A percentile compares a stretch with the other conserved stretches of the same genome.
phyloP scores from a whole-genome alignment of 1,140 invertebrate species.

The Lerema accius region DNA sequence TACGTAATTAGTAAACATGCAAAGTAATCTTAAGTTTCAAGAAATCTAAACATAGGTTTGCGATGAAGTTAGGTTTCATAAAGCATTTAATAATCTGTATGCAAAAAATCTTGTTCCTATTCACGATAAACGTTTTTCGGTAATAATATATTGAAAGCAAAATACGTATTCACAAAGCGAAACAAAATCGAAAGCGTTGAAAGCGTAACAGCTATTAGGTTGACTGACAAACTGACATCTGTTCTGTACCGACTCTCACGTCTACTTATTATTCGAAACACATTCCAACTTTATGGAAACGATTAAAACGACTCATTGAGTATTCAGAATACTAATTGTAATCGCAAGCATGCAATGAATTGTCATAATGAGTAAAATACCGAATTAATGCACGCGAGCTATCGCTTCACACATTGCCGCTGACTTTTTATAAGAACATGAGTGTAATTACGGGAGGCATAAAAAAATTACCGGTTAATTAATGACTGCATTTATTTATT shows the following conservation, averaged over 20 bases:
- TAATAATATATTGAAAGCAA: constrained; percentile 3
- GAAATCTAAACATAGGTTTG: background rate
- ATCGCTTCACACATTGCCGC: constrained; percentile 60
- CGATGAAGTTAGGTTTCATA: background rate
- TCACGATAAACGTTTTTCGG: background rate
- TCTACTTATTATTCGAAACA: constrained; percentile 45
- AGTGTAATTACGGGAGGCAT: constrained; percentile 44
- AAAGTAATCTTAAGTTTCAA: too few species aligned
- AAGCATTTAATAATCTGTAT: background rate
- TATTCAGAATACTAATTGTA: constrained; percentile 70
- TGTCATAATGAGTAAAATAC: constrained; percentile 69
- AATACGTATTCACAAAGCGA: constrained; percentile 49
- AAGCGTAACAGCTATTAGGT: constrained; percentile 48
- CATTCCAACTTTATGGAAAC: constrained; percentile 70
- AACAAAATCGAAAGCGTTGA: constrained; percentile 58
- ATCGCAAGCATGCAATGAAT: constrained; percentile 64
- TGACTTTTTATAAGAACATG: constrained; percentile 43
- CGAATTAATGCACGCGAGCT: constrained; percentile 64
- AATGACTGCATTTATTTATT: constrained; percentile 49
- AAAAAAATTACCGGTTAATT: constrained; percentile 43
- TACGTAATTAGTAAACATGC: too few species aligned
- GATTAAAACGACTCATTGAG: constrained; percentile 60
- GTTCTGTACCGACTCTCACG: constrained; percentile 43
- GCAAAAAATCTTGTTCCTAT: background rate
- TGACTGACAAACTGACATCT: constrained; percentile 55